Evolutionary conservation across 2,888 invertebrate genomes (phyloP), one percentile per base, ranked within the genome.

Genomic region (Amiota minor): DNA sequence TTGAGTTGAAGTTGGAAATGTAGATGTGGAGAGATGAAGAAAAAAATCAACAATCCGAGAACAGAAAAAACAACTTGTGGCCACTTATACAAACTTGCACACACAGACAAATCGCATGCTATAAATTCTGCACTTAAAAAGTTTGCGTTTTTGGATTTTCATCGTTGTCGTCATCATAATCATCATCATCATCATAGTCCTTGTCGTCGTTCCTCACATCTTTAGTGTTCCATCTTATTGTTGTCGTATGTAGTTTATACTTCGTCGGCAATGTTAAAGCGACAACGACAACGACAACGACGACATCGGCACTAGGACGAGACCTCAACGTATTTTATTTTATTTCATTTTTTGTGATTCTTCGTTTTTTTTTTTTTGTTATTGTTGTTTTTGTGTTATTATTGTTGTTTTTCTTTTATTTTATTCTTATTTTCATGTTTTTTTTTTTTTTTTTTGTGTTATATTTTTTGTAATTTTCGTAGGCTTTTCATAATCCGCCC

Each of bases 81-180:
- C 67, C 67, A 68, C 67, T 68, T 68, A 68, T 68, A 68, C 67
- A 68, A 68, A 68, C 67, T 68, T 68, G 72, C 67, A 72, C 68
- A 72, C 55, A 64, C 50, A 62, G 81, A 83, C 83, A 80, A 83
- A 84, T 83, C 81, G 81, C 80, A 76, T 75, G 83, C 83, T 76
- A 83, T 83, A 83, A 83, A 84, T 83, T 83, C 75, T 83, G 85
- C 78, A 81, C 83, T 83, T 83, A 84, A 84, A 81, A 83, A 84
- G 78, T 84, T 83, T 68, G 67, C 67, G 67, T 68, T 68, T 68
- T 68, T 68, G 67, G 67, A 68, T 68, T 68, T 68, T 68, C 67
- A 68, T 53, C 67, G 67, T 68, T 49, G 49, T 65, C 65, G 65
- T 59, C 50, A 35, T 53, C 16, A 2, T 53, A 20, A 23, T 64